These are phyloP conservation scores for Hoplias malabaricus DNA, from an alignment of 2,113 vertebrate genomes.

Conservation along the genomic window DNA sequence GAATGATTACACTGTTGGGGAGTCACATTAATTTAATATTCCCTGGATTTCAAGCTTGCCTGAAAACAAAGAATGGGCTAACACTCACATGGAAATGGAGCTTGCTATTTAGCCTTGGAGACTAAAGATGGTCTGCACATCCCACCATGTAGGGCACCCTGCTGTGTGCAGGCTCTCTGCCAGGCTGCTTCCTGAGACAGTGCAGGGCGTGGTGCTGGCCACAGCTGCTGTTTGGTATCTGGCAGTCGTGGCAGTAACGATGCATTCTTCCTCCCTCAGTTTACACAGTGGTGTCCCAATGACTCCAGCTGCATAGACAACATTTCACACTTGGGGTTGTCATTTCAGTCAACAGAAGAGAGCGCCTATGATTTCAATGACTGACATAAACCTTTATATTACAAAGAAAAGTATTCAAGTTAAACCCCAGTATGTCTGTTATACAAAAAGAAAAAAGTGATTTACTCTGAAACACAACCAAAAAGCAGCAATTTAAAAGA, in stretches of 20 bases:
- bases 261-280: not conserved
- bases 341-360: not conserved
- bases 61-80: not conserved
- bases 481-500: not conserved
- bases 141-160: not conserved
- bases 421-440: not conserved
- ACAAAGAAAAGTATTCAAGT: not conserved
- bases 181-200: not conserved
- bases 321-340: not conserved
- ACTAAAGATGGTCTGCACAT: not conserved
- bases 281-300: not conserved
- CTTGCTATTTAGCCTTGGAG: too few species aligned
- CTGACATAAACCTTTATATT: not conserved
- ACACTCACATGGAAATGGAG: too few species aligned
- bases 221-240: not conserved
- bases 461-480: not conserved
- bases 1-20: too few species aligned
- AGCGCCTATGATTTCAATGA: not conserved
- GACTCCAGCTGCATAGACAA: not conserved
- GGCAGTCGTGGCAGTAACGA: not conserved
- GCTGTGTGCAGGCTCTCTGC: not conserved
- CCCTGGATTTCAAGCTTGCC: not conserved
- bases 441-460: not conserved
- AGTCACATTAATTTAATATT: too few species aligned
- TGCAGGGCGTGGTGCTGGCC: not conserved